Evolutionary conservation across 2,888 invertebrate genomes (phyloP).

Genomic region (Junonia oenone): DNA sequence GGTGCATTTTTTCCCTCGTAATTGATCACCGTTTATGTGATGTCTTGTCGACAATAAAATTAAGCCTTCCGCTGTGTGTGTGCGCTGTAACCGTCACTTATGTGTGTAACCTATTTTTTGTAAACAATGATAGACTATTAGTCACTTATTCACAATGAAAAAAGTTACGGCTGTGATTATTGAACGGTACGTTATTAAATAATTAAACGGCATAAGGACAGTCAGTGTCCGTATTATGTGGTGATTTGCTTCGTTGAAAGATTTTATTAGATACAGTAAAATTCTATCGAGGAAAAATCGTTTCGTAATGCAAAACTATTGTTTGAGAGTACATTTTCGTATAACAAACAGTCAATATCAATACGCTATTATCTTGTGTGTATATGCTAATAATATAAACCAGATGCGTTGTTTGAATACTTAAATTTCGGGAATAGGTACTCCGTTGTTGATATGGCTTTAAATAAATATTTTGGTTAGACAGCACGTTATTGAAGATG

Average conservation of each 20-base stretch:
- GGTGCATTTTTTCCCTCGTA: background rate
- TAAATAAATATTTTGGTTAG: too few relatives aligned
- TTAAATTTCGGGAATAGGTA: too few relatives aligned
- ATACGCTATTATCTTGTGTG: too few relatives aligned
- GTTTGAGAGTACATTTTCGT: too few relatives aligned
- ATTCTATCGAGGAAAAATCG: background rate
- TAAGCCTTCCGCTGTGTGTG: background rate
- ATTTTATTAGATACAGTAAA: background rate
- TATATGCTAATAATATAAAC: too few relatives aligned
- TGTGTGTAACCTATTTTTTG: slow-evolving; percentile 3
- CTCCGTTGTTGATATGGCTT: too few relatives aligned
- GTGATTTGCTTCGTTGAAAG: background rate
- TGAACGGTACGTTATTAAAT: slow-evolving; percentile 38
- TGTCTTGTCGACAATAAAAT: background rate
- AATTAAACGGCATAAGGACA: slow-evolving; percentile 33
- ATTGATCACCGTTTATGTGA: background rate
- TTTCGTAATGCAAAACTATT: too few relatives aligned
- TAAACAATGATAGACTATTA: slow-evolving; percentile 16
- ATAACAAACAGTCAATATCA: too few relatives aligned
- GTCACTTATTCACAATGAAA: background rate
- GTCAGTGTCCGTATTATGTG: slow-evolving; percentile 8
- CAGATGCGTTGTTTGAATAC: too few relatives aligned
- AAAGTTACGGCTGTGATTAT: slow-evolving; percentile 19
- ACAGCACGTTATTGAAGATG: too few relatives aligned
- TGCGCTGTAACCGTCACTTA: background rate